Conservation (phyloP, 1,140 invertebrate genomes). For the Helicorthomorpha holstii region DNA sequence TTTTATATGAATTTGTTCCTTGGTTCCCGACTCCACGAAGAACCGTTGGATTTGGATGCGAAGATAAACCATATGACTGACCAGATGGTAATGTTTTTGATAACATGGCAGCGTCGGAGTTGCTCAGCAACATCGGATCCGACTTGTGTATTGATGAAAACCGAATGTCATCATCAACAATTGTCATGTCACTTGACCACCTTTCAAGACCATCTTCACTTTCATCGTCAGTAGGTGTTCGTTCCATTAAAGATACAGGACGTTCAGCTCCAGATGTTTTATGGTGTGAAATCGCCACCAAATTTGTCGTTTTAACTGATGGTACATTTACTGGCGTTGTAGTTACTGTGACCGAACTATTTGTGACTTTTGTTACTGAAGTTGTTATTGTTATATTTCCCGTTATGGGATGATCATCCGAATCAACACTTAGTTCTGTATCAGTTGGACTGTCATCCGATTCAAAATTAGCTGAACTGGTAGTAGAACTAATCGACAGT, state of each 20-base stretch:
- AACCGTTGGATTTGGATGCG: not conserved
- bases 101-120: not conserved
- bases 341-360: not conserved
- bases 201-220: not conserved
- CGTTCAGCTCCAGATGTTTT: not conserved
- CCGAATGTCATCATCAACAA: conserved; percentile 2
- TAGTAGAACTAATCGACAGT: conserved; percentile 15
- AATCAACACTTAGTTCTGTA: conserved; percentile 19
- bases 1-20: not conserved
- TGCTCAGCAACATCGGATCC: not conserved
- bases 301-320: not conserved
- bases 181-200: conserved; percentile 1
- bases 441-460: conserved; percentile 21
- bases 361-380: not conserved
- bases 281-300: not conserved
- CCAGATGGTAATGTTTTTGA: not conserved
- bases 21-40: not conserved
- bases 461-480: conserved; percentile 11
- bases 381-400: not conserved
- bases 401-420: no score
- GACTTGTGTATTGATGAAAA: not conserved
- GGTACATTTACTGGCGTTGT: not conserved
- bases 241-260: not conserved
- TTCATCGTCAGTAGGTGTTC: not conserved
- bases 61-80: not conserved